These are phyloP conservation scores for Parelbella ahira DNA, from an alignment of 2,888 invertebrate genomes.

Conservation along the genomic window DNA sequence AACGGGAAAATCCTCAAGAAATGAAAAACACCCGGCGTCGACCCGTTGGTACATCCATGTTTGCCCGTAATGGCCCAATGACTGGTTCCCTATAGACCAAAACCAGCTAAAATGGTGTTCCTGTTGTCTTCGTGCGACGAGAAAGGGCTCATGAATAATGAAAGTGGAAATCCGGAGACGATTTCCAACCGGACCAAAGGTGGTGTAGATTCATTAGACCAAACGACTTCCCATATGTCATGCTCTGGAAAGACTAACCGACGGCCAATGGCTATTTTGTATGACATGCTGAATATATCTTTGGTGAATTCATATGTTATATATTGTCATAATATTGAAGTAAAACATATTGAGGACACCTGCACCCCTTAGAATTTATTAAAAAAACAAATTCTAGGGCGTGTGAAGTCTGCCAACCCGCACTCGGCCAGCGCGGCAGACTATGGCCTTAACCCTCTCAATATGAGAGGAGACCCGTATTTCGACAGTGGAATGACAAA, in stretches of 20 bases:
- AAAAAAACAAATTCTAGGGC: no score
- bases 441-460: no score
- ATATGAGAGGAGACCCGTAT: no score
- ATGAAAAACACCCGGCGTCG: slow-evolving; percentile 30
- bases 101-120: slow-evolving; percentile 33
- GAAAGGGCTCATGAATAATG: slow-evolving; percentile 21
- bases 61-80: slow-evolving; percentile 34
- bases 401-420: no score
- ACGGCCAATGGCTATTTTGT: slow-evolving; percentile 30
- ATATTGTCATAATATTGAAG: slow-evolving; percentile 25
- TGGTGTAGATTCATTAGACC: slow-evolving; percentile 28
- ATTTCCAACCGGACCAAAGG: slow-evolving; percentile 34
- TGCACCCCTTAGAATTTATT: no score
- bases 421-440: no score
- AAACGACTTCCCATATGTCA: slow-evolving; percentile 27
- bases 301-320: slow-evolving; percentile 26
- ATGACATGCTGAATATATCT: slow-evolving; percentile 31
- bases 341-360: no score
- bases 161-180: slow-evolving; percentile 29
- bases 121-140: slow-evolving; percentile 29
- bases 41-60: slow-evolving; percentile 37
- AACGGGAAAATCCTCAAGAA: slow-evolving; percentile 40
- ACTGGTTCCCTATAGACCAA: slow-evolving; percentile 40
- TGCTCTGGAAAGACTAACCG: slow-evolving; percentile 26
- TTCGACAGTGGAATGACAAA: no score